Conservation (phyloP, 2,113 vertebrate species). For the Osmerus mordax region DNA sequence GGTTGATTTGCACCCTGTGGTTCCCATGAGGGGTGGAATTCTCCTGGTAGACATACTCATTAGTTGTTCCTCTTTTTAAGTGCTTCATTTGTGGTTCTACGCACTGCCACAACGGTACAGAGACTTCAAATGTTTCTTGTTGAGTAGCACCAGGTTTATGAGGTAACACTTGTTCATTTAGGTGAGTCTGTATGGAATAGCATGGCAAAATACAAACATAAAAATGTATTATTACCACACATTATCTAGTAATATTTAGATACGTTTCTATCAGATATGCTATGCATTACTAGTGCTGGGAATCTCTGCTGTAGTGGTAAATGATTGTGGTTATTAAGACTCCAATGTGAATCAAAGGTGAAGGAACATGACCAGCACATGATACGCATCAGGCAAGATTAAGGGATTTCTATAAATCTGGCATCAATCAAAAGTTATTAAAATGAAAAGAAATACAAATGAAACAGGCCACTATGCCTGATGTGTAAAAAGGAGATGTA, state of each 20-base stretch:
- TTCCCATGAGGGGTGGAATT: constrained; percentile 4
- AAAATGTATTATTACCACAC: neutral
- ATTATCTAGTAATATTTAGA: too few relatives aligned
- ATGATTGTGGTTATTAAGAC: constrained; percentile 29
- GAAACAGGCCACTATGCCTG: constrained; percentile 36
- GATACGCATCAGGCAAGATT: constrained; percentile 59
- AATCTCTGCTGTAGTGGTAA: constrained; percentile 13
- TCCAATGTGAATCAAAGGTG: constrained; percentile 6
- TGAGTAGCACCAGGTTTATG: neutral
- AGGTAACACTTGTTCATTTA: constrained; percentile 10
- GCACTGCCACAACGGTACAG: constrained; percentile 25
- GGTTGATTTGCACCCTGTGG: constrained; percentile 13
- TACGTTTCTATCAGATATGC: too few relatives aligned
- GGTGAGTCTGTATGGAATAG: neutral
- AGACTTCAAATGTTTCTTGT: constrained; percentile 10
- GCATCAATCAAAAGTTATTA: constrained; percentile 48
- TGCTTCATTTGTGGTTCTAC: constrained; percentile 20
- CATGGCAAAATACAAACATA: neutral
- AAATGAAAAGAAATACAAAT: constrained; percentile 45
- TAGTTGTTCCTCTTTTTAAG: constrained; percentile 13
- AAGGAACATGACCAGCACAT: constrained; percentile 50
- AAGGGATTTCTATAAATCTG: constrained; percentile 57
- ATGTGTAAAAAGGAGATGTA: constrained; percentile 24
- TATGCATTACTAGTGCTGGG: too few relatives aligned
- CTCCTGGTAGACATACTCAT: constrained; percentile 18